Evolutionary conservation across 64 coral and sea anemone species (phyloP).

Genomic region (Actinia equina): DNA sequence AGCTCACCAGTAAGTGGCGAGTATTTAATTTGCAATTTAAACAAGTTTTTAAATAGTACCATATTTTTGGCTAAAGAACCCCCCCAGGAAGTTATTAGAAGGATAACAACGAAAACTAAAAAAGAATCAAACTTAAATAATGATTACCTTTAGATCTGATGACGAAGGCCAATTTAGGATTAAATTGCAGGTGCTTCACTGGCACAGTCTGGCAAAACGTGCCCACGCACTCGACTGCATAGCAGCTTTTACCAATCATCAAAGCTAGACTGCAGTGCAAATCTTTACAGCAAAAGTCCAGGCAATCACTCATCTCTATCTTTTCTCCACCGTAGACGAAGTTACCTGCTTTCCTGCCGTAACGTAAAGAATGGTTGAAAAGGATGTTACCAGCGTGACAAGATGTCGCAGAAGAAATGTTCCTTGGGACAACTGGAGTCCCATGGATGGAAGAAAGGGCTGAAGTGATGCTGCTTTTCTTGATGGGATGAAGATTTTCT

Average conservation of each 20-base stretch:
- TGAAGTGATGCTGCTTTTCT: neutral
- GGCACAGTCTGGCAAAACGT: constrained; percentile 59
- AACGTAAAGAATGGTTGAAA: constrained; percentile 41
- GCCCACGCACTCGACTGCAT: constrained; percentile 29
- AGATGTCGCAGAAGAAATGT: neutral
- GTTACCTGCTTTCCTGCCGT: constrained; percentile 46
- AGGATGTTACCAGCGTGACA: constrained; percentile 36
- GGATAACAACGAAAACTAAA: neutral
- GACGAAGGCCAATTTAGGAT: constrained; percentile 46
- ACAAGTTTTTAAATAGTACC: no score
- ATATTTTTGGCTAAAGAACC: neutral
- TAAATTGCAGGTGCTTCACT: constrained; percentile 5
- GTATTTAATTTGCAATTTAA: no score
- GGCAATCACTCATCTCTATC: constrained; percentile 37
- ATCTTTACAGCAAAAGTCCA: constrained; percentile 39
- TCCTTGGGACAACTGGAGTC: neutral
- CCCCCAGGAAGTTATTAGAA: neutral
- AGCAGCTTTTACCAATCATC: constrained; percentile 44
- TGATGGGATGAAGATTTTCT: neutral
- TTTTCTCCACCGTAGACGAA: constrained; percentile 37
- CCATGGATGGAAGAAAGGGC: neutral
- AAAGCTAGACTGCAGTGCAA: constrained; percentile 35
- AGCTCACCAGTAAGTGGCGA: no score
- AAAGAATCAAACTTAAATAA: neutral
- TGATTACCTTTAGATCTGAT: constrained; percentile 35